phyloP scores from a whole-genome alignment of 1,140 invertebrate species.

The Calycopis cecrops region DNA sequence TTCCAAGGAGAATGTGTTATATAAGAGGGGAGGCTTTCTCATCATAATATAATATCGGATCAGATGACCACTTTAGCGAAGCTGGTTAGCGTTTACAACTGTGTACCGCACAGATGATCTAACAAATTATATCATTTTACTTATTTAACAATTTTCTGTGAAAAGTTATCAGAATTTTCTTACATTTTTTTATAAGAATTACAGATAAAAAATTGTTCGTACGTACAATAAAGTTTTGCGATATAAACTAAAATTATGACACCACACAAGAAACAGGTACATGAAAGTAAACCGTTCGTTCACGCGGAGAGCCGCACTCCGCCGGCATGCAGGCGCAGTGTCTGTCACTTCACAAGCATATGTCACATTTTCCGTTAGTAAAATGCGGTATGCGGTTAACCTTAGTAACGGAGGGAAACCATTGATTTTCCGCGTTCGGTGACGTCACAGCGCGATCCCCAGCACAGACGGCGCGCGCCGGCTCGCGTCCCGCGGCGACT shows the following conservation, averaged over 20 bases:
- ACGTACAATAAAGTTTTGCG: too few species aligned
- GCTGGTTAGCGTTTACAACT: too few species aligned
- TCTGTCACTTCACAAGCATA: constrained; percentile 65
- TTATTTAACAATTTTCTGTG: too few species aligned
- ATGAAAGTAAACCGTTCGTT: constrained; percentile 60
- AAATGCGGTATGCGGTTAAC: constrained; percentile 72
- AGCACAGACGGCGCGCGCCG: constrained; percentile 62
- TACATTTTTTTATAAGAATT: too few species aligned
- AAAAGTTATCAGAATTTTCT: too few species aligned
- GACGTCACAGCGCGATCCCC: constrained; percentile 57
- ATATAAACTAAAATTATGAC: constrained; percentile 43
- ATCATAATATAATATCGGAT: too few species aligned
- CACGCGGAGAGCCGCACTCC: neutral
- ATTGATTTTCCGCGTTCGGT: constrained; percentile 67
- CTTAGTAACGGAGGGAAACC: constrained; percentile 54
- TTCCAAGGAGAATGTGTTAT: too few species aligned
- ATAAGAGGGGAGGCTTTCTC: too few species aligned
- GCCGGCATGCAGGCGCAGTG: constrained; percentile 11
- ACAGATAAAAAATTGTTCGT: too few species aligned
- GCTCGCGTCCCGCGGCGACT: constrained; percentile 60
- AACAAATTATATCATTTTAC: too few species aligned
- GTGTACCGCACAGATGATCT: too few species aligned
- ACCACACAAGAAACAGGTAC: constrained; percentile 54
- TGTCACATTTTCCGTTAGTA: constrained; percentile 59
- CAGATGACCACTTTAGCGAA: too few species aligned